phyloP scores from a whole-genome alignment of 2,797 vertebrate genomes.

The Lacerta viridis region DNA sequence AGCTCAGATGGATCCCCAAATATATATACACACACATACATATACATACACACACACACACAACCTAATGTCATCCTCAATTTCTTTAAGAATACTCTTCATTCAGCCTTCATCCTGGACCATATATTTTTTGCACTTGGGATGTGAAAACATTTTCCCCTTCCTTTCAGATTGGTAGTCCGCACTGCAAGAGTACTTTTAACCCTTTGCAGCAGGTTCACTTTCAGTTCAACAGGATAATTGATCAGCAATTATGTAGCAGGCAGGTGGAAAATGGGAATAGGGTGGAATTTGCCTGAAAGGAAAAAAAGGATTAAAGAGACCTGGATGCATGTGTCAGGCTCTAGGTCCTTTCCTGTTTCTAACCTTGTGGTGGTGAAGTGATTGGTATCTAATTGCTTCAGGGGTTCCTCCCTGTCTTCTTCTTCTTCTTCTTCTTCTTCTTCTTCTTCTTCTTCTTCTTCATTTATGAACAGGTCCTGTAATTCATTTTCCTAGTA shows the following conservation, averaged over 20 bases:
- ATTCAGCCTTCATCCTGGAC: neutral
- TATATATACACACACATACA: neutral
- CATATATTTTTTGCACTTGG: neutral
- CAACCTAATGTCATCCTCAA: neutral
- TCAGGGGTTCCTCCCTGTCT: conserved; percentile 50
- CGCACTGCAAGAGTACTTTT: conserved; percentile 19
- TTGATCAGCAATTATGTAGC: conserved; percentile 66
- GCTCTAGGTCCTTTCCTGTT: conserved; percentile 70
- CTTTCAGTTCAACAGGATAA: conserved; percentile 69
- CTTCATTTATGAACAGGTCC: conserved; percentile 20
- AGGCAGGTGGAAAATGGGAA: conserved; percentile 72
- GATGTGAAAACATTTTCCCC: conserved; percentile 7
- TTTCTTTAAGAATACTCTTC: neutral
- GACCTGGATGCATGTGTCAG: conserved; percentile 54
- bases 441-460: neutral
- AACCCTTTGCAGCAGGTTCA: conserved; percentile 68
- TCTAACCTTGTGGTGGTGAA: conserved; percentile 60
- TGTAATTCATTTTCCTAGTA: conserved; percentile 47
- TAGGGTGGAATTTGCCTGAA: conserved; percentile 77
- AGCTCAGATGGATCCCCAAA: neutral
- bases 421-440: neutral
- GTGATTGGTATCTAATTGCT: conserved; percentile 73
- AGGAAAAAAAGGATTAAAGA: conserved; percentile 75
- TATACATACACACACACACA: neutral
- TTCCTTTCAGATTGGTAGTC: neutral